A percentile compares a stretch with the other conserved stretches of the same genome.
Conservation (phyloP, 2,888 invertebrate genomes). For the Stramonita haemastoma region DNA sequence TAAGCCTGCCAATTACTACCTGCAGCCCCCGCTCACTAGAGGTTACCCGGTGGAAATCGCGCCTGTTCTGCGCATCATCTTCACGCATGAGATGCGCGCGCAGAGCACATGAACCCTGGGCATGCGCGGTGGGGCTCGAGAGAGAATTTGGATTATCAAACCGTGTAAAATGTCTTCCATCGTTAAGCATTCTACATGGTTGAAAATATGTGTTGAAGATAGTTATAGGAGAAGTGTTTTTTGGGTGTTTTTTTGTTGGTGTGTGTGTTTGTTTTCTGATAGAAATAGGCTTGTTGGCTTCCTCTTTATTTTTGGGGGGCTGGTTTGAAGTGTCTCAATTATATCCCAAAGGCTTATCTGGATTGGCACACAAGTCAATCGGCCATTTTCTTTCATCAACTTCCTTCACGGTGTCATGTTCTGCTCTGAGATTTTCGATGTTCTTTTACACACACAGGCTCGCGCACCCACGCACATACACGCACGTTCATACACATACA, state of each 20-base stretch:
- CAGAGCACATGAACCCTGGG: constrained; percentile 28
- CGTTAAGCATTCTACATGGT: background rate
- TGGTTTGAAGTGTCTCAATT: no score
- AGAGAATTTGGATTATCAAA: background rate
- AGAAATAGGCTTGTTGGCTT: background rate
- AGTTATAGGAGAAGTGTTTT: background rate
- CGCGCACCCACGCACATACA: background rate
- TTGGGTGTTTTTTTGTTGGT: no score
- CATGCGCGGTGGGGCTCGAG: constrained; percentile 24
- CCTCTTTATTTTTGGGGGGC: background rate
- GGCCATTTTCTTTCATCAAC: no score
- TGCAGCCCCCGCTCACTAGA: background rate
- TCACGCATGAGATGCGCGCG: constrained; percentile 34
- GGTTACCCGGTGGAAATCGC: constrained; percentile 1
- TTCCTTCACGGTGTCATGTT: no score
- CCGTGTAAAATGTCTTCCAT: background rate
- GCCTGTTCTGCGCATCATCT: constrained; percentile 36
- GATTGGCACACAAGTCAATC: no score
- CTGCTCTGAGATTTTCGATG: background rate
- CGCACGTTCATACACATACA: background rate
- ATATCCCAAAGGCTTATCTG: no score
- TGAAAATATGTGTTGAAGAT: no score
- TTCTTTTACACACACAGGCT: background rate
- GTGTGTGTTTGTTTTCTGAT: background rate
- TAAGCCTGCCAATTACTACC: background rate